Conservation (phyloP, 2,113 vertebrate genomes). For the Mormyrus lacerda region DNA sequence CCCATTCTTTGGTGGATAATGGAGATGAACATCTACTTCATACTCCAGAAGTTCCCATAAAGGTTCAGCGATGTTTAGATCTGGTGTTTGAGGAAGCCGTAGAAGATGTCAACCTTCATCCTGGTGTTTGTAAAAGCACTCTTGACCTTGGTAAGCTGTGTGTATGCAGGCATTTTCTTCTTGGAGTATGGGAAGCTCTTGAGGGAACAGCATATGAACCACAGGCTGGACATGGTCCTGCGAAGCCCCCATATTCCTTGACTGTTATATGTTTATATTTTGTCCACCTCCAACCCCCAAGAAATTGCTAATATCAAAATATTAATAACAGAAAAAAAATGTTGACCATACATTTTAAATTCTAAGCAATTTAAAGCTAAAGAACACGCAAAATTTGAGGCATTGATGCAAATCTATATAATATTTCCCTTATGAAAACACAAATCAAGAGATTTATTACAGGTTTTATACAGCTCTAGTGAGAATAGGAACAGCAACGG, state of each 20-base stretch:
- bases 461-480: background rate
- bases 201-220: background rate
- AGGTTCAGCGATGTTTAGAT: background rate
- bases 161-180: background rate
- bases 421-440: background rate
- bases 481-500: background rate
- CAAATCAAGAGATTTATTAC: background rate
- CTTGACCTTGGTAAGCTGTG: background rate
- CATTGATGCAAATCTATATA: background rate
- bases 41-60: background rate
- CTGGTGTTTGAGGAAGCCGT: background rate
- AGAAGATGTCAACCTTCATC: background rate
- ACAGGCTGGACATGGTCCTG: background rate
- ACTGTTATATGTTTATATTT: background rate
- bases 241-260: background rate
- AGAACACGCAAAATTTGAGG: background rate
- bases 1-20: background rate
- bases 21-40: background rate
- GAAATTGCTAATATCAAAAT: background rate
- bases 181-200: background rate
- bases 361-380: background rate
- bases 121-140: background rate
- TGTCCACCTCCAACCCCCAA: background rate
- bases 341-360: background rate
- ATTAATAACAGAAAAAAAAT: background rate